Base-by-base conservation (phyloP, 2,113 vertebrate species). In the Paracanthobrama guichenoti region DNA sequence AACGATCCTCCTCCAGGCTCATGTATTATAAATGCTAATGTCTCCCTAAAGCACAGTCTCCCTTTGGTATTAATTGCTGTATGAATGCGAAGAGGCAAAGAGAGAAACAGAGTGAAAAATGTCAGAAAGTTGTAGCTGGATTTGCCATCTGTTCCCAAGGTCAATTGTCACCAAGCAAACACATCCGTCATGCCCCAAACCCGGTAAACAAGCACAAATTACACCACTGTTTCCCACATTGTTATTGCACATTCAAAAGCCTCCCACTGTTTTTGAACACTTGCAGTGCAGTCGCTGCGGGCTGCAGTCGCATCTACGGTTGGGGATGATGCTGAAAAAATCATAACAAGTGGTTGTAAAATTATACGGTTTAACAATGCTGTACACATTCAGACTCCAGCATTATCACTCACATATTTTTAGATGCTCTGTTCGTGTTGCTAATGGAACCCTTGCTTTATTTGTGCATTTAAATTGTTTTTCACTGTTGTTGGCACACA, bases 101-200 rank as follows among this genome's bases (percentile, higher is more conserved):
- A 89, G 78, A 80, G 87, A 85, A 66, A 4, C 57, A 84, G 75
- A 88, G 79, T 82, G 76, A 81, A 79, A 81, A 84, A 87, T 60
- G 42, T 44, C 64, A 83, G 42, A 86, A 83, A 73, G 81, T 50
- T 53, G 44, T 57, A 16, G 35, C 80, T 86, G 82, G 90, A 89
- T 90, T 85, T 87, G 69, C 89, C 92, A 90, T 93, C 91, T 93
- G 91, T 88, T 90, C 90, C 92, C 91, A 93, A 94, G 92, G 92
- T 93, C 91, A 88, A 87, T 88, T 87, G 83, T 88, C 88, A 86
- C 81, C 84, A 59, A 64, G 88, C 90, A 90, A 91, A 93, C 88
- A 89, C 91, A 94, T 94, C 91, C 88, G 89, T 93, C 92, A 91
- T 14, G 18, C 69, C 48, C 78, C 39, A 71, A 28, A 79, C 24